Base-by-base conservation (phyloP, 2,888 invertebrate species). In the Meiosimyza platycephala region DNA sequence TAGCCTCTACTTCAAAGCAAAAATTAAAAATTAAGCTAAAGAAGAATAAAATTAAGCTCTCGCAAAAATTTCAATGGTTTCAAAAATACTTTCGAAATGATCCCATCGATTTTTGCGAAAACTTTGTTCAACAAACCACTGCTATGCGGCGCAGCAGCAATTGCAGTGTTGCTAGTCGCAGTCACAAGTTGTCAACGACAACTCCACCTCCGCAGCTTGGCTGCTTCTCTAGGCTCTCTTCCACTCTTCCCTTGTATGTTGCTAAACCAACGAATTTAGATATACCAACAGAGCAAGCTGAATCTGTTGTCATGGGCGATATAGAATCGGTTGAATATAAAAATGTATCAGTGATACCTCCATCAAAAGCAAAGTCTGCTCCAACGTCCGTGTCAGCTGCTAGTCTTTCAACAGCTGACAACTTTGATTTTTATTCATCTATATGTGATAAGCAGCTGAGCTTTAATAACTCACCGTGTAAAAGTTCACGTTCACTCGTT, bases 361-460 rank as follows among this genome's bases (percentile, higher is more conserved):
- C 13, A 54, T 12, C 54, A 15, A 16, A n/a, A 11, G n/a, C 72
- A 13, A 6, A 50, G 15, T 69, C 72, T 13, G 47, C 59, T 22
- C 76, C 78, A n/a, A 69, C 73, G 55, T 74, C 76, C 3, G 73
- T 76, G 59, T 78, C 78, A 40, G 76, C 76, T 74, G 75, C 72
- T 1, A 78, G 76, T 66, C 73, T 78, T 54, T 72, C 73, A 7
- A 69, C 70, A 22, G 60, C 50, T 28, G 65, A 50, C n/a, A 60
- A 60, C 9, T 60, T 28, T 60, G 84, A 84, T 76, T 83, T 80
- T 74, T 84, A 84, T 79, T 84, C 84, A 75, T 81, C 80, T 64
- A 80, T 84, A 77, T 84, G 85, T 82, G 85, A 85, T 80, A 84
- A 82, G 73, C 82, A 84, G 77, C 77, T 85, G 75, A 84, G 83